These are phyloP conservation scores for Phrynocephalus vlangalii DNA, from an alignment of 2,797 vertebrate species.

Conservation along the genomic window DNA sequence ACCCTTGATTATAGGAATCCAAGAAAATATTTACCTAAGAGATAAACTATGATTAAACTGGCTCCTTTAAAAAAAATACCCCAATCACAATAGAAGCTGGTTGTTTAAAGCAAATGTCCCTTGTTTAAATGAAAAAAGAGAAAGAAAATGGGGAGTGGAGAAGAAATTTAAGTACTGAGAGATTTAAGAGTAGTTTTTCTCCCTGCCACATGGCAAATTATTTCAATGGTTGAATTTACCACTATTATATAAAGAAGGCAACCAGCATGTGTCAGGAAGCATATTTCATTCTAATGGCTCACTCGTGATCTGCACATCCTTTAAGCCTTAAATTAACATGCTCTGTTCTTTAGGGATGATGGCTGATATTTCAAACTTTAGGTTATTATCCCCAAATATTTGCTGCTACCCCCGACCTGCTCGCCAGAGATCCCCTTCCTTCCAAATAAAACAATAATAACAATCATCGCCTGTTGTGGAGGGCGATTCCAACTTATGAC, in stretches of 20 bases:
- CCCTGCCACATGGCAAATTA: conserved; percentile 48
- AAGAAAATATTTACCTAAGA: conserved; percentile 45
- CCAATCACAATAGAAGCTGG: conserved; percentile 15
- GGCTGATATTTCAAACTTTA: not conserved
- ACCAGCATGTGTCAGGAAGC: conserved; percentile 36
- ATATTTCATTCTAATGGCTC: conserved; percentile 42
- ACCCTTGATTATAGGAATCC: conserved; percentile 32
- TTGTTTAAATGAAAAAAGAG: not conserved
- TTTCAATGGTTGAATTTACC: conserved; percentile 40
- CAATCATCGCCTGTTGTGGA: too few relatives aligned
- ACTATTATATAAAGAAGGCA: conserved; percentile 31
- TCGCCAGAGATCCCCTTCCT: not conserved
- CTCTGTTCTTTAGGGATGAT: not conserved
- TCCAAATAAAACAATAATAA: not conserved
- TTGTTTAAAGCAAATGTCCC: conserved; percentile 21
- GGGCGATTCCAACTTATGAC: too few relatives aligned
- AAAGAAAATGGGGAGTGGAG: not conserved
- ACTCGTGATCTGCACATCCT: conserved; percentile 12
- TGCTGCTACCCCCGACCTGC: not conserved
- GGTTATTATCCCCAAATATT: not conserved
- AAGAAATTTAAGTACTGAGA: not conserved
- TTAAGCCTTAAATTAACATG: not conserved
- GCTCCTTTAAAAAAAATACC: conserved; percentile 20
- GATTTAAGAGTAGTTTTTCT: conserved; percentile 40
- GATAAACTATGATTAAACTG: conserved; percentile 26